Conservation (phyloP, 2,797 vertebrate genomes). For the Lacerta viridis region DNA sequence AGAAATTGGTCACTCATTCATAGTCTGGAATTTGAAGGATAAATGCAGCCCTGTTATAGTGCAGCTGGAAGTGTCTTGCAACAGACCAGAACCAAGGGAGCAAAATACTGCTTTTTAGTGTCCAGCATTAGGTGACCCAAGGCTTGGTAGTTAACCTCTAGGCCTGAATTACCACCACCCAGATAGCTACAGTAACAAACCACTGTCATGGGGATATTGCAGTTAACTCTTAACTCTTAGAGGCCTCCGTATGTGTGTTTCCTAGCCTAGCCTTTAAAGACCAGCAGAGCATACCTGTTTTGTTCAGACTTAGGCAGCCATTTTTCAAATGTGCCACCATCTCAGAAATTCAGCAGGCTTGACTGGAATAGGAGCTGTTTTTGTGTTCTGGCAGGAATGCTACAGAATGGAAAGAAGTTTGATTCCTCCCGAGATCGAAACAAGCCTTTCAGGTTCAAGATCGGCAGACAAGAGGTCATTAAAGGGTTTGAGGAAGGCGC, state of each 20-base stretch:
- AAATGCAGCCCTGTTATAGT: constrained; percentile 8
- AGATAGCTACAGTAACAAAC: neutral
- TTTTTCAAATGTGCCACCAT: constrained; percentile 34
- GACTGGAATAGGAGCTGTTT: constrained; percentile 44
- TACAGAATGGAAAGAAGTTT: constrained; percentile 99
- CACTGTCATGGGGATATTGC: neutral
- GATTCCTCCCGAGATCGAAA: constrained; percentile 99
- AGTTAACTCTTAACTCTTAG: neutral
- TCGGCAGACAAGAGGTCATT: constrained; percentile 95
- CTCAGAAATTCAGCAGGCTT: constrained; percentile 18
- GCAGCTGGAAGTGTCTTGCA: neutral
- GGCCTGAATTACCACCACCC: neutral
- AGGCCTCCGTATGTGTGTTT: neutral
- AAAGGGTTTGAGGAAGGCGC: constrained; percentile 99
- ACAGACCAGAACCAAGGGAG: neutral
- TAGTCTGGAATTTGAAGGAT: constrained; percentile 13
- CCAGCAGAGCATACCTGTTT: constrained; percentile 29
- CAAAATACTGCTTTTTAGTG: fast-evolving
- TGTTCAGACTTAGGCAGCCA: constrained; percentile 22
- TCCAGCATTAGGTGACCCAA: neutral
- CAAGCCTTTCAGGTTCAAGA: constrained; percentile 98
- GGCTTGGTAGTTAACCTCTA: neutral
- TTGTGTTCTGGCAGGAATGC: constrained; percentile 88
- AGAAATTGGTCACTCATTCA: constrained; percentile 35
- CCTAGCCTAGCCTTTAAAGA: constrained; percentile 29